Conservation (phyloP, 2,888 invertebrate genomes). For the Phania funesta region DNA sequence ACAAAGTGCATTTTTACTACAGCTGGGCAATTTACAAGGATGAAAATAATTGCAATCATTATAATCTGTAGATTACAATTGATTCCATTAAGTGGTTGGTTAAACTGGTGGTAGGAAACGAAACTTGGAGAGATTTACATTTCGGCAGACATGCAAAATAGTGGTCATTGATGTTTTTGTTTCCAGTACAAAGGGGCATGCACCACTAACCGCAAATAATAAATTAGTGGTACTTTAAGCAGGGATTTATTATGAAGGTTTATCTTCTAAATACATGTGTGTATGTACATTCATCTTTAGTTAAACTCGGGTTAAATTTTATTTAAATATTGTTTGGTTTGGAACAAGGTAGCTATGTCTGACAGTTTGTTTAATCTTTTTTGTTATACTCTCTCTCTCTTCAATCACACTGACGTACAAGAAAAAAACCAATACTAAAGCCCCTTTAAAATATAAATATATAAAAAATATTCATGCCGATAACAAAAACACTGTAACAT, state of each 20-base stretch:
- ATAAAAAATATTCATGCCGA: too few relatives aligned
- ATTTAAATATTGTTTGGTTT: constrained; percentile 3
- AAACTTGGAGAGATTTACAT: not conserved
- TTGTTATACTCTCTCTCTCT: too few relatives aligned
- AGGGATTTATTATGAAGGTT: constrained; percentile 30
- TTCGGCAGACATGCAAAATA: constrained; percentile 34
- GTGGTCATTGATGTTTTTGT: too few relatives aligned
- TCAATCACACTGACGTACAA: too few relatives aligned
- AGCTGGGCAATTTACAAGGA: constrained; percentile 28
- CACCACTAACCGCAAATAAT: constrained; percentile 61
- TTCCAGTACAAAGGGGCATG: constrained; percentile 52
- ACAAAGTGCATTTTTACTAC: constrained; percentile 13
- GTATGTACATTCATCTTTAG: not conserved
- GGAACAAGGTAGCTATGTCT: not conserved
- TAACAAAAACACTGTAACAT: too few relatives aligned
- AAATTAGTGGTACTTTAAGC: constrained; percentile 64
- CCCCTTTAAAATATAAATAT: too few relatives aligned
- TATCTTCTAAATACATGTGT: not conserved
- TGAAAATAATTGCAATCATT: constrained; percentile 52
- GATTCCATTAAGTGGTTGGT: constrained; percentile 55
- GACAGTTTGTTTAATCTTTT: too few relatives aligned
- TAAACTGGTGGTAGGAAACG: not conserved
- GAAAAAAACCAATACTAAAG: too few relatives aligned
- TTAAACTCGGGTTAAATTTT: not conserved
- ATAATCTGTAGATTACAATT: constrained; percentile 58